phyloP scores from a whole-genome alignment of 2,797 vertebrate genomes.

The Phrynocephalus guinanensis region DNA sequence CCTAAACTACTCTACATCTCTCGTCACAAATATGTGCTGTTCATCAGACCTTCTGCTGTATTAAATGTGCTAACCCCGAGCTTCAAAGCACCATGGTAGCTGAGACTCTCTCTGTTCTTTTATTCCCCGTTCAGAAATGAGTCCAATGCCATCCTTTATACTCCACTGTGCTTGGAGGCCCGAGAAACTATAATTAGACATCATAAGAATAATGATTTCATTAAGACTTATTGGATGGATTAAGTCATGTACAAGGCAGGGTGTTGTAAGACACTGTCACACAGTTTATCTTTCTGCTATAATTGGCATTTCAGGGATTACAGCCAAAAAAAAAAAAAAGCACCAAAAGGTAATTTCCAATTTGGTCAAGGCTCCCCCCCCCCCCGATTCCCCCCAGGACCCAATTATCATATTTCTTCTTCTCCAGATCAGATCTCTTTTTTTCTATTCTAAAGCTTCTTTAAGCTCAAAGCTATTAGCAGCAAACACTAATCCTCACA shows the following conservation, averaged over 20 bases:
- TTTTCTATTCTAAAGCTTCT: conserved; percentile 49
- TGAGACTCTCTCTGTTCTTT: neutral
- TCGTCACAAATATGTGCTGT: neutral
- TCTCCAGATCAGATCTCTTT: conserved; percentile 63
- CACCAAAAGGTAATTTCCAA: conserved; percentile 69
- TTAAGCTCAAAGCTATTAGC: conserved; percentile 53
- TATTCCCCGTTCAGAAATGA: conserved; percentile 43
- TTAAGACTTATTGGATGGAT: conserved; percentile 65
- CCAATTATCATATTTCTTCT: conserved; percentile 74
- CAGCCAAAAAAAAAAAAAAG: neutral
- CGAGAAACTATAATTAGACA: conserved; percentile 58
- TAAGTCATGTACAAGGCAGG: conserved; percentile 45
- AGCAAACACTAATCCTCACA: conserved; percentile 59
- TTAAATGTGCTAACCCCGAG: neutral
- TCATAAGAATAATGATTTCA: conserved; percentile 69
- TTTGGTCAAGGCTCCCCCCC: conserved; percentile 62
- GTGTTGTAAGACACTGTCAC: conserved; percentile 59
- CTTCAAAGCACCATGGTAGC: neutral
- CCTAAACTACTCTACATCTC: neutral
- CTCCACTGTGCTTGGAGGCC: conserved; percentile 38
- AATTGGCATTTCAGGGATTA: conserved; percentile 68
- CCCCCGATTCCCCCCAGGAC: conserved; percentile 61
- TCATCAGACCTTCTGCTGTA: conserved; percentile 12
- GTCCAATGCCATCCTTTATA: conserved; percentile 36
- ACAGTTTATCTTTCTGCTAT: conserved; percentile 58